Conservation (phyloP, 1,140 invertebrate genomes). For the Mamestra configurata region DNA sequence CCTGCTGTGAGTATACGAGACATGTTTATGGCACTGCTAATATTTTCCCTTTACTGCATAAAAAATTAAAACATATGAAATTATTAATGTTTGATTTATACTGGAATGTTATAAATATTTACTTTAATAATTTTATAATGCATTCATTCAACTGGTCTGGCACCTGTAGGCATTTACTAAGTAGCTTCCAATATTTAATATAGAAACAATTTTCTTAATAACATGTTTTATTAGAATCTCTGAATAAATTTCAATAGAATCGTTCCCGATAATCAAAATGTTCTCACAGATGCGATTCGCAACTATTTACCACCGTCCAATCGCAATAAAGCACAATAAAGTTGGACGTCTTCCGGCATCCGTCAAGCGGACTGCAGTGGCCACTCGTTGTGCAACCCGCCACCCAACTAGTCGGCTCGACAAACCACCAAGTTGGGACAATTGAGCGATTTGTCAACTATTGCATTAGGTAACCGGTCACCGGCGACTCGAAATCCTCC, state of each 20-base stretch:
- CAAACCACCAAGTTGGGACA: slow-evolving; percentile 72
- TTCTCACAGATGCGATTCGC: slow-evolving; percentile 43
- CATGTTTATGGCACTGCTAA: slow-evolving; percentile 56
- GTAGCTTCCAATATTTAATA: slow-evolving; percentile 29
- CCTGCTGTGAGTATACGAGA: slow-evolving; percentile 60
- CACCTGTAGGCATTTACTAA: slow-evolving; percentile 23
- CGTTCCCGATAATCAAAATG: slow-evolving; percentile 48
- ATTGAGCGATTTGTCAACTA: slow-evolving; percentile 87
- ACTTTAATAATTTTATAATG: slow-evolving; percentile 26
- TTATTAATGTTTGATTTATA: slow-evolving; percentile 42
- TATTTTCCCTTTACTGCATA: slow-evolving; percentile 42
- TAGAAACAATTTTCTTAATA: slow-evolving; percentile 21
- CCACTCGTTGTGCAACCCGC: slow-evolving; percentile 73
- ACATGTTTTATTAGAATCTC: slow-evolving; percentile 8
- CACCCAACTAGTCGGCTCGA: slow-evolving; percentile 73
- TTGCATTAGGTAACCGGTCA: slow-evolving; percentile 78
- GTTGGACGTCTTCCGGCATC: slow-evolving; percentile 79
- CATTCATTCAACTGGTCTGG: slow-evolving; percentile 18
- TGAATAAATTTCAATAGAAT: slow-evolving; percentile 50
- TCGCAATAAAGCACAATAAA: slow-evolving; percentile 80
- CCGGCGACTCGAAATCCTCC: slow-evolving; percentile 56
- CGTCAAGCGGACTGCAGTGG: slow-evolving; percentile 66
- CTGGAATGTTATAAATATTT: slow-evolving; percentile 35
- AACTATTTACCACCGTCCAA: slow-evolving; percentile 60
- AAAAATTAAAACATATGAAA: slow-evolving; percentile 34